Conservation (phyloP, 2,888 invertebrate species). For the Altica lythri region DNA sequence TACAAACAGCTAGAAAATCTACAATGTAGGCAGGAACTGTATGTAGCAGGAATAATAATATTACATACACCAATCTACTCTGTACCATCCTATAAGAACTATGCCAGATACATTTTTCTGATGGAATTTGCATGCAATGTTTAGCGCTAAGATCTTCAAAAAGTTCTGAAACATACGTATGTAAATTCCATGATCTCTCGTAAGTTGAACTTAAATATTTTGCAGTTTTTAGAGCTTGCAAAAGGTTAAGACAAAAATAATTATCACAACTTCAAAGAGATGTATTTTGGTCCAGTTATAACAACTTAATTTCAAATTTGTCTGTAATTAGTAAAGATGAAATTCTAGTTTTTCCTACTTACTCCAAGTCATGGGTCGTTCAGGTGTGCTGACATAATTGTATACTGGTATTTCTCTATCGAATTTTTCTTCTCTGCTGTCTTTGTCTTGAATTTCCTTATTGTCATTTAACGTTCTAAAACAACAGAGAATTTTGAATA, state of each 20-base stretch:
- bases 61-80: conserved; percentile 60
- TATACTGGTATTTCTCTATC: conserved; percentile 69
- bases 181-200: too few relatives aligned
- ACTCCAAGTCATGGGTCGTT: conserved; percentile 83
- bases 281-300: too few relatives aligned
- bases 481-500: too few relatives aligned
- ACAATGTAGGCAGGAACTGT: conserved; percentile 67
- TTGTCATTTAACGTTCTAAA: conserved; percentile 43
- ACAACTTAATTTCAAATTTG: too few relatives aligned
- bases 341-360: conserved; percentile 49
- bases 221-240: too few relatives aligned
- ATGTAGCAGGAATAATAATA: conserved; percentile 66
- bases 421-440: conserved; percentile 39
- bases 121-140: conserved; percentile 63
- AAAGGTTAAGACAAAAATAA: too few relatives aligned
- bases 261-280: too few relatives aligned
- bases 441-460: conserved; percentile 39
- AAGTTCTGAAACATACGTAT: conserved; percentile 52
- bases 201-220: too few relatives aligned
- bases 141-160: conserved; percentile 63
- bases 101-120: conserved; percentile 66
- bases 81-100: conserved; percentile 67
- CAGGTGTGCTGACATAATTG: conserved; percentile 82
- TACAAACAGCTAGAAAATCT: conserved; percentile 61
- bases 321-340: too few relatives aligned